Conservation (phyloP, 2,888 invertebrate genomes). For the Brachynemurus nebulosus region DNA sequence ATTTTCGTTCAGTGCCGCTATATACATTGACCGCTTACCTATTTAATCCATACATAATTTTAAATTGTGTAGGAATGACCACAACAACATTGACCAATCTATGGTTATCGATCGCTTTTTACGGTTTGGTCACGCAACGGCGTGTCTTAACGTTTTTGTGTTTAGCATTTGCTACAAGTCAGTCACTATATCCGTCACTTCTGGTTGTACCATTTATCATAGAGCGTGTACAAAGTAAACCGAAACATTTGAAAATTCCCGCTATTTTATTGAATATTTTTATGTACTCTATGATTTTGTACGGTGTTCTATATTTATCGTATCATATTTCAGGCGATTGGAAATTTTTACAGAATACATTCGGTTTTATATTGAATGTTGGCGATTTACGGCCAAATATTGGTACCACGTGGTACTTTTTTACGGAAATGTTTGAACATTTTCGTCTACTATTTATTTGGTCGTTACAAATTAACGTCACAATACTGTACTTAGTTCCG, state of each 20-base stretch:
- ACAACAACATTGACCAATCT: slow-evolving; percentile 84
- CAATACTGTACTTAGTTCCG: slow-evolving; percentile 82
- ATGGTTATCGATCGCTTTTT: slow-evolving; percentile 56
- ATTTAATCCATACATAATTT: slow-evolving; percentile 77
- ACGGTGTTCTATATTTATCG: slow-evolving; percentile 27
- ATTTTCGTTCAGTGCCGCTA: slow-evolving; percentile 45
- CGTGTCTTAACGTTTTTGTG: slow-evolving; percentile 47
- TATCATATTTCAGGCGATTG: slow-evolving; percentile 22
- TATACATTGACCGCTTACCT: slow-evolving; percentile 68
- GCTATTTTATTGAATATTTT: slow-evolving; percentile 27
- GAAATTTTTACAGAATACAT: slow-evolving; percentile 46
- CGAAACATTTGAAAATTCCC: background rate
- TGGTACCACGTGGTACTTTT: slow-evolving; percentile 99
- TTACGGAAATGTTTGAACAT: slow-evolving; percentile 99
- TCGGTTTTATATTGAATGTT: slow-evolving; percentile 73
- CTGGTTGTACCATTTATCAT: slow-evolving; percentile 67
- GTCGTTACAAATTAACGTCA: slow-evolving; percentile 92
- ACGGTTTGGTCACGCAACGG: slow-evolving; percentile 50
- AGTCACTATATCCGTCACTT: slow-evolving; percentile 70
- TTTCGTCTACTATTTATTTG: slow-evolving; percentile 89
- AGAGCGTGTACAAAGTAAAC: slow-evolving; percentile 31
- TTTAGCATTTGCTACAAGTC: slow-evolving; percentile 65
- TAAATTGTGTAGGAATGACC: slow-evolving; percentile 78
- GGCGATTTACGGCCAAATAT: slow-evolving; percentile 94
- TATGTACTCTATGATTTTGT: slow-evolving; percentile 39